Evolutionary conservation across 2,888 invertebrate species (phyloP), one percentile per base, ranked within the genome.

Genomic region (Scelioninae gen. 2): DNA sequence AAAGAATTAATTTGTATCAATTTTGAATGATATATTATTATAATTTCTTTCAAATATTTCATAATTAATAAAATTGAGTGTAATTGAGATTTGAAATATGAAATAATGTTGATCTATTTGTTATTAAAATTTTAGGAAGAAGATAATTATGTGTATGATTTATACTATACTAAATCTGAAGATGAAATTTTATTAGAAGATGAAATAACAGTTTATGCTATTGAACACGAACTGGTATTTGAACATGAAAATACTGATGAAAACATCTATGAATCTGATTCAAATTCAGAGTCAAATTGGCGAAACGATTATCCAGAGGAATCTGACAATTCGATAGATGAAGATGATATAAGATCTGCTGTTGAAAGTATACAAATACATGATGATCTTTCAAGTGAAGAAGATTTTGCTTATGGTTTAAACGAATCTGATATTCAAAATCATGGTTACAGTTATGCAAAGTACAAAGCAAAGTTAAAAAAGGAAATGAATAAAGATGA

Each of bases 251-350:
- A 55, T 2, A 76, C 77, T 4, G 33, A 75, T 41, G 78, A 82
- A 19, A 69, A 76, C 1, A 53, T 33, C 9, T 48, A 33, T 22
- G 35, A 63, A 16, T 46, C 60, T 4, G 61, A 65, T 2, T 77
- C 77, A 45, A 69, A 94, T 87, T 91, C 92, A 74, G 94, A 94
- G 84, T 91, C 91, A 78, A 90, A 93, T 82, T 92, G 91, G 89
- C 88, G 90, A 72, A 94, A 94, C 81, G 94, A 94, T 57, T 94
- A 94, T 84, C 94, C 94, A 0, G 92, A 92, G 2, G 90, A 90
- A 0, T 91, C 92, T 52, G 86, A 88, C 10, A 91, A 89, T 67
- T 84, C 86, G 28, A 86, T 91, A 55, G 87, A 88, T 55, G 90
- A 91, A 71, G 89, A 90, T 5, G 91, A 91, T 76, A 91, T 93